Conservation (phyloP, 2,113 vertebrate genomes). For the Halichoeres trimaculatus region DNA sequence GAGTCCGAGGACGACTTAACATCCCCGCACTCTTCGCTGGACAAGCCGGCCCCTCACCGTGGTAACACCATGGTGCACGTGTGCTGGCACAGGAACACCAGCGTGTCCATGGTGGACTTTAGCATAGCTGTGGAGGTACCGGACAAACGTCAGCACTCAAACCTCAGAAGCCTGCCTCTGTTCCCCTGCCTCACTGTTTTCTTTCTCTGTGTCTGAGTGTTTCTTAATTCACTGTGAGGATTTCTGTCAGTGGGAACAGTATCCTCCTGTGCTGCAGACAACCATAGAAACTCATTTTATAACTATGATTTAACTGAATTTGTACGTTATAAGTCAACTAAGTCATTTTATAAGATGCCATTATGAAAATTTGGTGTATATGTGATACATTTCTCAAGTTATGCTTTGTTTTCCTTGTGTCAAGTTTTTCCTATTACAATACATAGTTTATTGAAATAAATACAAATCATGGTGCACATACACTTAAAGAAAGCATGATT, state of each 20-base stretch:
- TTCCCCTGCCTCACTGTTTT: constrained; percentile 55
- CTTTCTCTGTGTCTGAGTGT: constrained; percentile 54
- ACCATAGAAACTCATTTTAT: background rate
- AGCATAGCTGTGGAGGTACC: constrained; percentile 97
- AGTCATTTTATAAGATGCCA: background rate
- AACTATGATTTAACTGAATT: no score
- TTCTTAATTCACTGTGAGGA: constrained; percentile 50
- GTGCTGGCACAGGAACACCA: constrained; percentile 99
- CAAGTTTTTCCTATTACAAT: no score
- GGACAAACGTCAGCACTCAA: constrained; percentile 58
- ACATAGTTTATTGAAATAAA: no score
- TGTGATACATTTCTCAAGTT: no score
- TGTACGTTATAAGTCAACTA: no score
- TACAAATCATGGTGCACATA: no score
- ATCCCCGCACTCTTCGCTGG: constrained; percentile 88
- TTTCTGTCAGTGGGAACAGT: constrained; percentile 61
- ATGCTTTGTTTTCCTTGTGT: no score
- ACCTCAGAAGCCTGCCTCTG: constrained; percentile 62
- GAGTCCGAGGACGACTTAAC: constrained; percentile 96
- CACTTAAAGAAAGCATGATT: no score
- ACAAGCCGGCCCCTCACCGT: constrained; percentile 92
- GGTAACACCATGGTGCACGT: constrained; percentile 99
- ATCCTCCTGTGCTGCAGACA: constrained; percentile 51
- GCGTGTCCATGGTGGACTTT: constrained; percentile 99
- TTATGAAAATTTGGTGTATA: background rate